These are phyloP conservation scores for Hydrolagus affinis DNA, from an alignment of 2,113 vertebrate species.

Conservation along the genomic window DNA sequence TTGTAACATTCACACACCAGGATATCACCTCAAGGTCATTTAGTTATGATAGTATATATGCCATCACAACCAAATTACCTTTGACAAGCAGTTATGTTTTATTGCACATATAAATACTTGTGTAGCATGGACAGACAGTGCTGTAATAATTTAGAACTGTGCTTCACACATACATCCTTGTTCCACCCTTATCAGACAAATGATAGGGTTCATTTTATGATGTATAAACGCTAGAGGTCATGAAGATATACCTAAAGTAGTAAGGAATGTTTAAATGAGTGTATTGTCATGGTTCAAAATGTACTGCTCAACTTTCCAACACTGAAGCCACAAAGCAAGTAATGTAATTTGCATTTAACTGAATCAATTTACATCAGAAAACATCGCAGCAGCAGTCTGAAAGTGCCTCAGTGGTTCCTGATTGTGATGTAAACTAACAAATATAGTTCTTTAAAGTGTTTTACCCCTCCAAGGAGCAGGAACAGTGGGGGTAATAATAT, in stretches of 20 bases:
- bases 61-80: background rate
- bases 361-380: background rate
- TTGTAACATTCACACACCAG: background rate
- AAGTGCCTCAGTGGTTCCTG: background rate
- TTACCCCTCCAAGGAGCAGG: background rate
- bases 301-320: background rate
- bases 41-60: background rate
- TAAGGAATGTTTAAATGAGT: background rate
- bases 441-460: background rate
- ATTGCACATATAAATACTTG: slow-evolving; percentile 1
- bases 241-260: background rate
- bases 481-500: too few species aligned
- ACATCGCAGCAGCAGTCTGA: background rate
- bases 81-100: slow-evolving; percentile 15
- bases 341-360: background rate
- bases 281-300: background rate
- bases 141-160: background rate
- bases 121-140: background rate
- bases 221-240: slow-evolving; percentile 7
- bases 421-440: background rate
- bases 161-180: slow-evolving; percentile 13
- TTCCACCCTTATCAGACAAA: slow-evolving; percentile 6
- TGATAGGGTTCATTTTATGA: slow-evolving; percentile 16
- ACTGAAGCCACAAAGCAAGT: background rate
- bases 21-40: background rate